Evolutionary conservation across 2,113 vertebrate species (phyloP).

Genomic region (Brachypteracias leptosomus): DNA sequence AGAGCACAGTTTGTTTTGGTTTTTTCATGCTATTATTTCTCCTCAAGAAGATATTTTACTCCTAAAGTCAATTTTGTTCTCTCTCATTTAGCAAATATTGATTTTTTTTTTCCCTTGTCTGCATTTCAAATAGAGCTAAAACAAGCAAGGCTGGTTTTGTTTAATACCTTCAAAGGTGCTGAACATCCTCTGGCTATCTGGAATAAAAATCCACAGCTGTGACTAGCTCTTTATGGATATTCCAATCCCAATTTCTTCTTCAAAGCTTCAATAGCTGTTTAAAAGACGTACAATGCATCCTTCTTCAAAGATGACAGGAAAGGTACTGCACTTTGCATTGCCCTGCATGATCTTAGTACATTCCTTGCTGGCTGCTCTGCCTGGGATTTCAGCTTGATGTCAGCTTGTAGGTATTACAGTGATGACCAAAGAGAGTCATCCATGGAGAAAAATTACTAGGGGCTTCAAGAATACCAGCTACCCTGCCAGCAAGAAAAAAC

Average conservation of each 20-base stretch:
- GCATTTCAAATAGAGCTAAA: constrained; percentile 32
- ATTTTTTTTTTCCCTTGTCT: background rate
- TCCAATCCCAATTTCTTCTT: background rate
- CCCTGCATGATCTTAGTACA: background rate
- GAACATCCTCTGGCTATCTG: constrained; percentile 41
- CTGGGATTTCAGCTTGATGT: background rate
- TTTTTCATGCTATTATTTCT: background rate
- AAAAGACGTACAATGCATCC: background rate
- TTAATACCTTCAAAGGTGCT: constrained; percentile 22
- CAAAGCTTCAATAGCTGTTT: constrained; percentile 11
- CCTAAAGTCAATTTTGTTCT: constrained; percentile 18
- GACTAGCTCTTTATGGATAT: constrained; percentile 25
- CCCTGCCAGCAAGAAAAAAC: background rate
- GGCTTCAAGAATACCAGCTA: background rate
- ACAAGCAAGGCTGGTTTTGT: background rate
- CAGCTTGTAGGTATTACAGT: background rate
- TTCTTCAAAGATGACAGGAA: constrained; percentile 21
- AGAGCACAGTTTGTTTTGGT: background rate
- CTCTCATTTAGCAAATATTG: constrained; percentile 4
- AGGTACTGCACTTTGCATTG: constrained; percentile 1
- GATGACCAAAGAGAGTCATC: background rate
- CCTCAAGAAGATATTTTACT: background rate
- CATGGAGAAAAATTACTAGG: background rate
- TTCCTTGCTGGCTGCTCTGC: background rate
- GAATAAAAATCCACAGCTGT: constrained; percentile 43